Evolutionary conservation across 2,888 invertebrate species (phyloP), one percentile per base, ranked within the genome.

Genomic region (Torymus auratus): DNA sequence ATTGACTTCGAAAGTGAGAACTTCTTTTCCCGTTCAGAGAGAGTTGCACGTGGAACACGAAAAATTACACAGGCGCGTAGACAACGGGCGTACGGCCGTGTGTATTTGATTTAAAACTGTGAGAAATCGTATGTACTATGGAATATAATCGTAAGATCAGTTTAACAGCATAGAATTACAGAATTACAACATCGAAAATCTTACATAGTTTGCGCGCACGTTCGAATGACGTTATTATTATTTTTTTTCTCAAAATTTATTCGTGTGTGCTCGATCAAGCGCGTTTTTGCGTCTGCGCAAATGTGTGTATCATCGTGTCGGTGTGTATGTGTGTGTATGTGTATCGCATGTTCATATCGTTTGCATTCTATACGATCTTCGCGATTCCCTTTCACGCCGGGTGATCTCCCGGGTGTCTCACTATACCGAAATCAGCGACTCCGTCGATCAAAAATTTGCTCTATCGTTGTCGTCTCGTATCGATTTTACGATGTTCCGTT

Each of bases 151-250:
- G 87, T 86, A 84, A 80, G 84, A 88, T 87, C 86, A 85, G 85
- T 89, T 80, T 87, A 87, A 87, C 88, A 89, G 88, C 86, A 85
- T 87, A 88, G 87, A 88, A 85, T 89, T 89, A 90, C 88, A 88
- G 87, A 87, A 86, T 89, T 89, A 89, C 88, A 89, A 89, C 90
- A 89, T 89, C 88, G 85, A 90, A 89, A 89, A 88, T 88, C 86
- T 88, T 88, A 88, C 68, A 75, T 78, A 78, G 75, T 84, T 81
- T 78, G 71, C 71, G 78, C 68, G 65, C 71, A 75, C 62, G 15
- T 74, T 70, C 61, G 64, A 78, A 81, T 74, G 12, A 69, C 53
- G 56, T 80, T 68, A 70, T 68, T 56, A 58, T 73, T 53, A 64
- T 62, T 74, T 78, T 78, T 60, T 52, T 64, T 53, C 69, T 52